phyloP scores from a whole-genome alignment of 30 jellyfish, hydroid and myxozoan species.

The Aurelia aurita region DNA sequence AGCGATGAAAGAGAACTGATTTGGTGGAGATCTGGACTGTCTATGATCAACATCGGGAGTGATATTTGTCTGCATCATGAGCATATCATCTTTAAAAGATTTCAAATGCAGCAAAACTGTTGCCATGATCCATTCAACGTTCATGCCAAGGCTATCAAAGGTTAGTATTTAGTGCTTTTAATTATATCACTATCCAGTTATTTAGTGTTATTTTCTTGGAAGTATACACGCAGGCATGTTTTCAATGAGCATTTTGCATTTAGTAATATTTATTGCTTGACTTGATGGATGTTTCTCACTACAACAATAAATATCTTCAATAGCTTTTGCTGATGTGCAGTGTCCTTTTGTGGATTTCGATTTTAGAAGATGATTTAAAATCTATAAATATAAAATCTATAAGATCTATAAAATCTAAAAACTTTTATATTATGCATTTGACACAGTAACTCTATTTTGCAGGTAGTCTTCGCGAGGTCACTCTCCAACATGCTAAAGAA shows the following conservation, averaged over 20 bases:
- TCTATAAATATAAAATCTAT: no score
- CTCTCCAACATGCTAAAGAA: background rate
- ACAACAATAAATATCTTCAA: no score
- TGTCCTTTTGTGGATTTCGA: no score
- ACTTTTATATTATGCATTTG: no score
- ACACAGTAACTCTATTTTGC: background rate
- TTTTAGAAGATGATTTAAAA: no score
- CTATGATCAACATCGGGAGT: slow-evolving; percentile 3
- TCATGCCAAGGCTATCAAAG: background rate
- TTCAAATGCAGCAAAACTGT: background rate
- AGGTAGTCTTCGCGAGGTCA: background rate
- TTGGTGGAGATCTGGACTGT: slow-evolving; percentile 53
- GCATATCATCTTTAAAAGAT: slow-evolving; percentile 11
- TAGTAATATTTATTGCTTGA: no score
- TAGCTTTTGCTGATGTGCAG: no score
- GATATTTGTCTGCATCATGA: slow-evolving; percentile 40
- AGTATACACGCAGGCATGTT: no score
- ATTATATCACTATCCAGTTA: no score
- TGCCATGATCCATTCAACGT: slow-evolving; percentile 43
- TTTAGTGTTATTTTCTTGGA: background rate
- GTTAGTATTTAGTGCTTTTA: background rate
- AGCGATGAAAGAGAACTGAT: slow-evolving; percentile 19
- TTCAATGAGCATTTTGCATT: no score
- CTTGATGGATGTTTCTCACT: no score
- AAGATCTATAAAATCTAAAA: no score